Evolutionary conservation across 1,140 invertebrate genomes (phyloP).

Genomic region (Hesperophylax magnus): DNA sequence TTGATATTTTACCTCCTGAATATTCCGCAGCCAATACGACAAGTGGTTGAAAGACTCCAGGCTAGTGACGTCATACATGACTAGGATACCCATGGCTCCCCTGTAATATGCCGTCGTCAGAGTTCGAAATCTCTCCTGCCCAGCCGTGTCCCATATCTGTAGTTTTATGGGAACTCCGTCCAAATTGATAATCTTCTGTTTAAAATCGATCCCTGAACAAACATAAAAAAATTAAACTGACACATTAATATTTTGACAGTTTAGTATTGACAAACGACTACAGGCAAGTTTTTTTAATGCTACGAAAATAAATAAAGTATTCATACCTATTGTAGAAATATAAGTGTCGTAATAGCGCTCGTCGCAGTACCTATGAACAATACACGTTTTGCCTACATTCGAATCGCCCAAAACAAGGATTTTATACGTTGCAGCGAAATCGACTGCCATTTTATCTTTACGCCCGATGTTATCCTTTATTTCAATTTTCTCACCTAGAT

Average conservation of each 20-base stretch:
- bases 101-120: slow-evolving; percentile 90
- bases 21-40: slow-evolving; percentile 89
- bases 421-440: slow-evolving; percentile 88
- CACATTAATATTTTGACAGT: slow-evolving; percentile 20
- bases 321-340: slow-evolving; percentile 90
- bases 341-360: slow-evolving; percentile 93
- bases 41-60: slow-evolving; percentile 90
- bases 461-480: slow-evolving; percentile 48
- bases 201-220: slow-evolving; percentile 87
- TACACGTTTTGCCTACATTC: slow-evolving; percentile 93
- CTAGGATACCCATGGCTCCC: slow-evolving; percentile 88
- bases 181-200: slow-evolving; percentile 90
- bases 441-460: slow-evolving; percentile 78
- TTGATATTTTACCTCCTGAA: slow-evolving; percentile 78
- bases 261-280: slow-evolving; percentile 8
- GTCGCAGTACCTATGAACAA: slow-evolving; percentile 91
- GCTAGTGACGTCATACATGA: slow-evolving; percentile 91
- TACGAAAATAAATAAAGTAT: slow-evolving; percentile 33
- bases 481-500: slow-evolving; percentile 27
- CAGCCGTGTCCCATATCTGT: slow-evolving; percentile 89
- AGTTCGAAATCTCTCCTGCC: slow-evolving; percentile 84
- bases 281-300: neutral
- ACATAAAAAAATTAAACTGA: neutral
- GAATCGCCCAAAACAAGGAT: slow-evolving; percentile 91
- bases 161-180: slow-evolving; percentile 89